Evolutionary conservation across 2,888 invertebrate species (phyloP).

Genomic region (Oscheius sp.): DNA sequence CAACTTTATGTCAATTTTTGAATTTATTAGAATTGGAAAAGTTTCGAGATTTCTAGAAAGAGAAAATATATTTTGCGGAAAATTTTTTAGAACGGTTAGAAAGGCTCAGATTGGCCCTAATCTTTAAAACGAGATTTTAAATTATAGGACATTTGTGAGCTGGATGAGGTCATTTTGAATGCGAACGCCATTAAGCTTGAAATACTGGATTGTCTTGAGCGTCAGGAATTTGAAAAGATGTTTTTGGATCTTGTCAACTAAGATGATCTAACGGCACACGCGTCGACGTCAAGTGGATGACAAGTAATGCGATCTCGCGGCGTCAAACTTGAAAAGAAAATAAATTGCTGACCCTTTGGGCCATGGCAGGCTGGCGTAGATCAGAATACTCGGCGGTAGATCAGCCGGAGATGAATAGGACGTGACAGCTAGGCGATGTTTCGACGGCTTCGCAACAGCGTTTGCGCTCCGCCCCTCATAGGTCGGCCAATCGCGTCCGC

Average conservation of each 20-base stretch:
- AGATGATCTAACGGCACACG: not conserved
- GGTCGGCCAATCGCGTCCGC: slow-evolving; percentile 27
- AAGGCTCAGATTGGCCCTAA: not conserved
- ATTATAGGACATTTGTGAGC: not conserved
- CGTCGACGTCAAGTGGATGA: slow-evolving; percentile 1
- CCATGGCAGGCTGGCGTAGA: slow-evolving; percentile 23
- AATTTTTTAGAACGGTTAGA: not conserved
- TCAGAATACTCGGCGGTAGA: slow-evolving; percentile 28
- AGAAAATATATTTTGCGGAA: not conserved
- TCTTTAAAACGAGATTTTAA: not conserved
- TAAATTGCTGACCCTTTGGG: slow-evolving; percentile 29
- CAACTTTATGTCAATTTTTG: slow-evolving; percentile 10
- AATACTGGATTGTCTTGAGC: slow-evolving; percentile 20
- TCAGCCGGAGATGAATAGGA: slow-evolving; percentile 31
- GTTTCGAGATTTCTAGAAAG: not conserved
- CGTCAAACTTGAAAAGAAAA: slow-evolving; percentile 5
- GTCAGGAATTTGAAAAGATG: slow-evolving; percentile 13
- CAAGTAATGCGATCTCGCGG: slow-evolving; percentile 11
- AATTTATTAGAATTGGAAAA: not conserved
- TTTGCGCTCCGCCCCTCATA: slow-evolving; percentile 26
- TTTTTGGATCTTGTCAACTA: not conserved
- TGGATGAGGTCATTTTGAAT: slow-evolving; percentile 20
- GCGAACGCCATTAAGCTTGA: slow-evolving; percentile 24
- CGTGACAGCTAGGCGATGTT: slow-evolving; percentile 34
- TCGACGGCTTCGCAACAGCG: slow-evolving; percentile 32